Base-by-base conservation (phyloP, 2,113 vertebrate genomes). In the Osmerus mordax region DNA sequence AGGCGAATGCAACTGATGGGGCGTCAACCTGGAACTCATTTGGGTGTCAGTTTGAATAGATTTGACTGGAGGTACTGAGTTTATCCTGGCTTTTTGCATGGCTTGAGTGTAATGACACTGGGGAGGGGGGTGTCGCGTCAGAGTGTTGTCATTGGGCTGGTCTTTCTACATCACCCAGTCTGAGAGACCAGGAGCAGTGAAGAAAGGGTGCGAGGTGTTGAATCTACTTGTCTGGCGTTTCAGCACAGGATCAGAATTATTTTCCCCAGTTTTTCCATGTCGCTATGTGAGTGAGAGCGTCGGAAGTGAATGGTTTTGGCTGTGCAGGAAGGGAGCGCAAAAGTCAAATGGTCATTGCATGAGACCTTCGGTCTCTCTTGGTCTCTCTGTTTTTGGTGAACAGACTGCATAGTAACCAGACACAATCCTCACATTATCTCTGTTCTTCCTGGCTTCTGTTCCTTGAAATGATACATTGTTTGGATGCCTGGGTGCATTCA, bases 11-110 rank as follows among this genome's bases (percentile, higher is more conserved):
- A 28, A 21, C 60, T 65, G 65, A 71, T 76, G 81, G 81, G 87
- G 81, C 78, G 65, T 72, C 52, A 65, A 70, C 73, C 55, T 70
- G 16, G 55, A 72, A 59, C 78, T 87, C 75, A 86, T 89, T 90
- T 89, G 88, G 68, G 51, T 89, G 70, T 13, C 52, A 18, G 63
- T 90, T 88, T 90, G 79, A 87, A 89, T 91, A 78, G 74, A 91
- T 89, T 88, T 81, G 87, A 90, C 88, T 75, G 47, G 56, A 65
- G 21, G 71, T 56, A 76, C 83, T 72, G 70, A 65, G 69, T 47
- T 80, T 47, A 21, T 71, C 23, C 70, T 66, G 51, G 69, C 61
- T 76, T 53, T 88, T 89, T 89, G 86, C 86, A 85, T 87, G 68
- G 52, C 63, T 65, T 63, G 36, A 29, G 63, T 78, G 51, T 70